phyloP scores from a whole-genome alignment of 1,140 invertebrate species.

The Psilanteris sp. region DNA sequence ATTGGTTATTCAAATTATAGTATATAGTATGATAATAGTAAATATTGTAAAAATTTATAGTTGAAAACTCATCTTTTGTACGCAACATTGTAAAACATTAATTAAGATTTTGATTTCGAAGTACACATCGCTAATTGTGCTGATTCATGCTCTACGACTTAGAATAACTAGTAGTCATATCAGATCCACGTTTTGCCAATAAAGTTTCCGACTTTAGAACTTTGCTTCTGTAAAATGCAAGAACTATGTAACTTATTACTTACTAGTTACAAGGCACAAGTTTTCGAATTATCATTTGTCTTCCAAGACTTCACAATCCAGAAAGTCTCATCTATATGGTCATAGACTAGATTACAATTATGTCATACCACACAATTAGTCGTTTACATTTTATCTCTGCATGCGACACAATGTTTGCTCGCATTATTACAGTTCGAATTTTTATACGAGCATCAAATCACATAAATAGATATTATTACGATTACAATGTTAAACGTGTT shows the following conservation, averaged over 20 bases:
- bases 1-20: no score
- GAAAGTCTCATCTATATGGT: slow-evolving; percentile 22
- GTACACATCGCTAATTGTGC: slow-evolving; percentile 31
- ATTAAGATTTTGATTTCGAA: slow-evolving; percentile 12
- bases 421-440: slow-evolving; percentile 29
- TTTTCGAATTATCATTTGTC: slow-evolving; percentile 65
- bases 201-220: slow-evolving; percentile 46
- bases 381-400: slow-evolving; percentile 51
- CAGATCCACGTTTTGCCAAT: slow-evolving; percentile 54
- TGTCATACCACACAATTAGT: slow-evolving; percentile 38
- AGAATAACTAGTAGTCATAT: slow-evolving; percentile 43
- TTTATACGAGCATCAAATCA: slow-evolving; percentile 26
- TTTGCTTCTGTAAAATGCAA: slow-evolving; percentile 58
- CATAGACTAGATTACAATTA: slow-evolving; percentile 51
- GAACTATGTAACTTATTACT: slow-evolving; percentile 54
- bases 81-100: no score
- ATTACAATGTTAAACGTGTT: no score
- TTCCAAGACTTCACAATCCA: slow-evolving; percentile 36
- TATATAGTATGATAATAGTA: no score
- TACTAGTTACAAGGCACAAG: slow-evolving; percentile 41
- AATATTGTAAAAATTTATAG: no score
- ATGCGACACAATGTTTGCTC: slow-evolving; percentile 30
- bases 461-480: no score
- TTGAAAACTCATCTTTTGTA: no score
- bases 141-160: slow-evolving; percentile 17